Evolutionary conservation across 2,113 vertebrate genomes (phyloP), one percentile per base, ranked within the genome.

Genomic region (Silurus meridionalis): DNA sequence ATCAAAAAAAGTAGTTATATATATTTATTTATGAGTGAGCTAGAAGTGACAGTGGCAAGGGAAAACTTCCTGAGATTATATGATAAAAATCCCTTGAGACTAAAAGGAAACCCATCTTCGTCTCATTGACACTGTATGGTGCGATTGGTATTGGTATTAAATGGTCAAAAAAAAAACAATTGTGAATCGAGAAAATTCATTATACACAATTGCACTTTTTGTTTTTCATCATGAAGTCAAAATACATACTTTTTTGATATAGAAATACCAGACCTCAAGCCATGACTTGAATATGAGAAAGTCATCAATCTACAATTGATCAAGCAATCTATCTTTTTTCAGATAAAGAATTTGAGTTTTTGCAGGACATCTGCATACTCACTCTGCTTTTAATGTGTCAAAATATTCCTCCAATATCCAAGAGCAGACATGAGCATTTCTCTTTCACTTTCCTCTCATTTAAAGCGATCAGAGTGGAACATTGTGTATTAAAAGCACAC

Each of bases 361-460:
- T 69, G 82, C 50, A 21, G 52, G 79, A 21, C 6, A 37, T 83
- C 23, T 74, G 67, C 50, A 83, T 64, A 63, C 48, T 28, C 53
- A 69, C 21, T 53, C 52, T 21, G 11, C 58, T 66, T 58, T 60
- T 83, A 57, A 71, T 79, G 61, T 75, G 82, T 52, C 85, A 52
- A 28, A 84, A 77, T 80, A 67, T 82, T 77, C 14, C 71, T 77
- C 84, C 60, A 52, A 46, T 21, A 79, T 87, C 50, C 0, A 50
- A 85, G 28, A 46, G 69, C 78, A 87, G 74, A 83, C 71, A 48
- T 7, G 21, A 53, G 6, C n/a, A 77, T 63, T 84, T 71, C 53
- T 77, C 85, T 89, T 84, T 86, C 63, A 57, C 82, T 86, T 82
- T 85, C 7, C 71, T 75, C 60, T n/a, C 17, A 86, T 87, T 89